Evolutionary conservation across 2,113 vertebrate genomes (phyloP).

Genomic region (Scomber scombrus): DNA sequence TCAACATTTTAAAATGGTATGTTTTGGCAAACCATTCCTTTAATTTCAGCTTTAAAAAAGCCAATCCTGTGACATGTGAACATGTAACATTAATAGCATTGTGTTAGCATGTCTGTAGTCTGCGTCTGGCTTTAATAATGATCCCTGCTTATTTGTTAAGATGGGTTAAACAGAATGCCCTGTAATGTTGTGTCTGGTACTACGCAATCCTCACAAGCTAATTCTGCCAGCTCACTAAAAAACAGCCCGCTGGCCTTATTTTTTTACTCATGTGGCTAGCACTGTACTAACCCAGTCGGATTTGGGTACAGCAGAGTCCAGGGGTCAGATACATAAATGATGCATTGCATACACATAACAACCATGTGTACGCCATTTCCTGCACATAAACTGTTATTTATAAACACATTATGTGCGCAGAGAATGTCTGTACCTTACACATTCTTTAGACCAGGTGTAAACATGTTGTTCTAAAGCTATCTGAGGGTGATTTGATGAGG

Average conservation of each 20-base stretch:
- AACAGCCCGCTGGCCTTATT: conserved; percentile 53
- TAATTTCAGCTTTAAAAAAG: conserved; percentile 15
- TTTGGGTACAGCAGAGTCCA: conserved; percentile 34
- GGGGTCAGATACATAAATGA: background rate
- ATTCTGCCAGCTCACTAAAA: conserved; percentile 53
- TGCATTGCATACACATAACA: too few species aligned
- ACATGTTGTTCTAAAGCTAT: too few species aligned
- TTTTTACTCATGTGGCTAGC: conserved; percentile 5
- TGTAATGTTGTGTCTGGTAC: conserved; percentile 38
- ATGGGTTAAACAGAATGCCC: conserved; percentile 65
- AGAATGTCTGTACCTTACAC: too few species aligned
- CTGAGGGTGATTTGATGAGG: too few species aligned
- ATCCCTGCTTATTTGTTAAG: conserved; percentile 64
- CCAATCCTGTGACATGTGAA: conserved; percentile 12
- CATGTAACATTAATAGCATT: conserved; percentile 29
- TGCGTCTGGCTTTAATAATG: conserved; percentile 65
- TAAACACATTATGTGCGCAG: too few species aligned
- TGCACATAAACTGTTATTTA: too few species aligned
- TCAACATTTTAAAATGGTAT: background rate
- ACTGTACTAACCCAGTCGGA: conserved; percentile 37
- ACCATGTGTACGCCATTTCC: too few species aligned
- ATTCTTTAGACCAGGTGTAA: too few species aligned
- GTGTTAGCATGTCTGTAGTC: conserved; percentile 30
- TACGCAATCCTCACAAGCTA: conserved; percentile 36
- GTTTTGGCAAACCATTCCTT: background rate